A percentile compares a stretch with the other conserved stretches of the same genome.
Conservation (phyloP, 2,888 invertebrate species). For the Frankliniella intonsa region DNA sequence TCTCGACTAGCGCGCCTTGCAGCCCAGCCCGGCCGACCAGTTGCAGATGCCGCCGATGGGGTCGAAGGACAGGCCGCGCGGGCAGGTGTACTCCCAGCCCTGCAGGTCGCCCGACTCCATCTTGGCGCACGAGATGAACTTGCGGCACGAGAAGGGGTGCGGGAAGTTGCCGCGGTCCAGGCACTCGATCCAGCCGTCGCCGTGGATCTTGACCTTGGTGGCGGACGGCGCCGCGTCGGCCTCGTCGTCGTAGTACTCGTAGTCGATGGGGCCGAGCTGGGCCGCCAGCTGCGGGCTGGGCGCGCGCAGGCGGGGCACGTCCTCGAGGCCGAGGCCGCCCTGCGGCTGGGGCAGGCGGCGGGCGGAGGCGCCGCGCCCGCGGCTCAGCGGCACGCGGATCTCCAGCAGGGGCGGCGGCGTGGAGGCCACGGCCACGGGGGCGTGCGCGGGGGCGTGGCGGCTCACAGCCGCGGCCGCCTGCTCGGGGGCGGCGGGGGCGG, state of each 20-base stretch:
- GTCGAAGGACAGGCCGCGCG: slow-evolving; percentile 78
- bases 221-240: slow-evolving; percentile 40
- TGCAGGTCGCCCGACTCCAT: slow-evolving; percentile 75
- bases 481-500: slow-evolving; percentile 9
- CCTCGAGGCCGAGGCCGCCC: not conserved
- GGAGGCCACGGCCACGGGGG: slow-evolving; percentile 36
- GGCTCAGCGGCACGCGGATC: slow-evolving; percentile 34
- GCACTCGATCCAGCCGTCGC: slow-evolving; percentile 74
- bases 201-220: slow-evolving; percentile 54
- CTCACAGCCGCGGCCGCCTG: not conserved
- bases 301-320: not conserved
- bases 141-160: slow-evolving; percentile 83
- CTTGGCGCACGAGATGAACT: slow-evolving; percentile 85
- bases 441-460: slow-evolving; percentile 38
- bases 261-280: slow-evolving; percentile 37
- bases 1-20: slow-evolving; percentile 55
- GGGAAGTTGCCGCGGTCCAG: slow-evolving; percentile 87
- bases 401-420: slow-evolving; percentile 37
- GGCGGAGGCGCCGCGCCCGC: not conserved
- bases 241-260: slow-evolving; percentile 39
- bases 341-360: not conserved
- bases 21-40: slow-evolving; percentile 78
- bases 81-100: slow-evolving; percentile 87
- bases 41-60: slow-evolving; percentile 88
- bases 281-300: slow-evolving; percentile 10